Conservation (phyloP, 2,113 vertebrate genomes). For the Rhinoptilus africanus region DNA sequence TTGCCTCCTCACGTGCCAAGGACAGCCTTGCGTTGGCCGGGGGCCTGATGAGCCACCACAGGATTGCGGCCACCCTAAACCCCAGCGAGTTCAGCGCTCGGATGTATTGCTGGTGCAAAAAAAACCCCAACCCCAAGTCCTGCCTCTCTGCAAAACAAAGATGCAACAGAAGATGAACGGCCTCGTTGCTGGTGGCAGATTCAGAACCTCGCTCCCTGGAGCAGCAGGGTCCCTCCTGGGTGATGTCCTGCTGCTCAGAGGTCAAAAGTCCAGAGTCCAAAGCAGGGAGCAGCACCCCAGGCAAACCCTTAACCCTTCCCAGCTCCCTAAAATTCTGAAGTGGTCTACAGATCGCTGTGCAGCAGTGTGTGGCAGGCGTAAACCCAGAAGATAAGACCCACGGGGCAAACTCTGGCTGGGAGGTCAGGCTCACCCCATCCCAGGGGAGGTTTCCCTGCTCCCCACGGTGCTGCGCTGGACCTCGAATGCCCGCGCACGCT, state of each 20-base stretch:
- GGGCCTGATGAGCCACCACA: neutral
- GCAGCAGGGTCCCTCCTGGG: neutral
- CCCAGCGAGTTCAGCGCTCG: fast-evolving
- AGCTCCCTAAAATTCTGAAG: neutral
- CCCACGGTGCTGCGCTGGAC: fast-evolving
- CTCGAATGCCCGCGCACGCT: neutral
- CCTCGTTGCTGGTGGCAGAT: neutral
- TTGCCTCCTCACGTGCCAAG: neutral
- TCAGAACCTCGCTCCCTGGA: fast-evolving
- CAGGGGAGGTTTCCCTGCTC: neutral
- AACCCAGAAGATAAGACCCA: neutral
- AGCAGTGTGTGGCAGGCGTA: neutral
- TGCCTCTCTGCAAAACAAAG: neutral
- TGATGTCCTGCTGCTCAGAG: neutral
- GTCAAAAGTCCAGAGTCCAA: neutral
- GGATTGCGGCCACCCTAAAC: neutral
- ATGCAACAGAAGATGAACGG: neutral
- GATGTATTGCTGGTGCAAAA: neutral
- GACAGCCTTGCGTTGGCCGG: neutral
- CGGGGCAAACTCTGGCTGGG: neutral
- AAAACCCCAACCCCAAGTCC: neutral
- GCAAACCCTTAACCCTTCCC: neutral
- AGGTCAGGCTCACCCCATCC: neutral
- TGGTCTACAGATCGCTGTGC: neutral
- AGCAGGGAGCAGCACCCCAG: neutral